Base-by-base conservation (phyloP, 2,797 vertebrate genomes). In the Clarias platycephalus region DNA sequence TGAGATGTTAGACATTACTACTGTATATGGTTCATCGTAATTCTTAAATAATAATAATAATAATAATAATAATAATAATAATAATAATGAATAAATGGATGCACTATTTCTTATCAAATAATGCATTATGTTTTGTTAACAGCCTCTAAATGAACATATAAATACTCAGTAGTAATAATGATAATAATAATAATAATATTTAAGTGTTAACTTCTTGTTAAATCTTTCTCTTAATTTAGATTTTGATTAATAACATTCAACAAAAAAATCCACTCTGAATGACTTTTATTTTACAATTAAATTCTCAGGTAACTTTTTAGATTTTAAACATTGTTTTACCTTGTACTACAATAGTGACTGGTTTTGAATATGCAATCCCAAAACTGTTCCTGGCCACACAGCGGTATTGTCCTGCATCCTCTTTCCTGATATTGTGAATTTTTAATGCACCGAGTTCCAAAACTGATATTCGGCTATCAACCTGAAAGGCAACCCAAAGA, bases 381-480 rank as follows among this genome's bases (percentile, higher is more conserved):
- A 99, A 95, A 91, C 98, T 99, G 91, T 99, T 99, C 88, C 94
- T 96, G 71, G 97, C 97, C 88, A 97, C 93, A 87, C 98, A 99
- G 15, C 97, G 96, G 88, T 99, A 99, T 24, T 97, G 96, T 24
- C 98, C 98, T 22, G 95, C 96, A 34, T 99, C 98, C 91, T 97
- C 96, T 89, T 96, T 97, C 90, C 97, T 96, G 80, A 98, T 96
- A 15, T 96, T 96, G 70, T 98, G 96, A 86, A 99, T 99, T 93
- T 98, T 98, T 91, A 99, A 87, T 53, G 95, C 96, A 16, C 98
- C 98, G 0, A 96, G 97, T 87, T 99, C 98, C 0, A 99, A 94
- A 89, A 99, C 93, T 70, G 96, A 96, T 84, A 97, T 95, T 2
- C 97, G 96, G 31, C 95, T 92, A 24, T 92, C 98, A 87, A 97